These are phyloP conservation scores for Phyto melanocephala DNA, from an alignment of 2,888 invertebrate genomes.

Conservation along the genomic window DNA sequence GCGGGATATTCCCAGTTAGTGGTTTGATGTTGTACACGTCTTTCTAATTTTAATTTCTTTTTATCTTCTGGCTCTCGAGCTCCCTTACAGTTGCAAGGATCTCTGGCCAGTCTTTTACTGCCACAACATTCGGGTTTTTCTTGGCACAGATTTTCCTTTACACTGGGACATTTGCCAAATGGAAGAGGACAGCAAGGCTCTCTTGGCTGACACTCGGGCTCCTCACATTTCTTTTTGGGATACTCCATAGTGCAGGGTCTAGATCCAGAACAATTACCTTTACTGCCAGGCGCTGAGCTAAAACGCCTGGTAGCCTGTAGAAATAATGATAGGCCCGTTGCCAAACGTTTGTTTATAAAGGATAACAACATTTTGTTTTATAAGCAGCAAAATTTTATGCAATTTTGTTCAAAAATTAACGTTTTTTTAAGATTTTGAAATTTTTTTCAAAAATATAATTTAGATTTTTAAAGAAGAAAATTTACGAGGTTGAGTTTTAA, in stretches of 20 bases:
- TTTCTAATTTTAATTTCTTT: constrained; percentile 3
- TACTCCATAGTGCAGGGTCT: constrained; percentile 21
- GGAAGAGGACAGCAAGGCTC: neutral
- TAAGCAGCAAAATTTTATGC: neutral
- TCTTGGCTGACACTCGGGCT: neutral
- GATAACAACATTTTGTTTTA: constrained; percentile 16
- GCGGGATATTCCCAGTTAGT: constrained; percentile 35
- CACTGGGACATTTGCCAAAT: neutral
- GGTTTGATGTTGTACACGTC: neutral
- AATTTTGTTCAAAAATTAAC: neutral
- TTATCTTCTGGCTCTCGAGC: neutral
- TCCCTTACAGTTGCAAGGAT: constrained; percentile 20
- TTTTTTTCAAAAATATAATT: neutral
- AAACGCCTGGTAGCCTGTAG: neutral
- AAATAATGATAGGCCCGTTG: neutral
- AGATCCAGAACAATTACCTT: neutral
- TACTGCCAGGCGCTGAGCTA: neutral
- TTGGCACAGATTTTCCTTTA: neutral
- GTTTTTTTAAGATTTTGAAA: neutral
- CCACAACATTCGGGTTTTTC: constrained; percentile 10
- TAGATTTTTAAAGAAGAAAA: too few relatives aligned
- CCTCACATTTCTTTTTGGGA: constrained; percentile 1
- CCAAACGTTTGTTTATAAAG: neutral
- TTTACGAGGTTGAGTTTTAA: too few relatives aligned
- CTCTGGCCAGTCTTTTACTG: neutral